Evolutionary conservation across 2,888 invertebrate genomes (phyloP).

Genomic region (Beris morrisii): DNA sequence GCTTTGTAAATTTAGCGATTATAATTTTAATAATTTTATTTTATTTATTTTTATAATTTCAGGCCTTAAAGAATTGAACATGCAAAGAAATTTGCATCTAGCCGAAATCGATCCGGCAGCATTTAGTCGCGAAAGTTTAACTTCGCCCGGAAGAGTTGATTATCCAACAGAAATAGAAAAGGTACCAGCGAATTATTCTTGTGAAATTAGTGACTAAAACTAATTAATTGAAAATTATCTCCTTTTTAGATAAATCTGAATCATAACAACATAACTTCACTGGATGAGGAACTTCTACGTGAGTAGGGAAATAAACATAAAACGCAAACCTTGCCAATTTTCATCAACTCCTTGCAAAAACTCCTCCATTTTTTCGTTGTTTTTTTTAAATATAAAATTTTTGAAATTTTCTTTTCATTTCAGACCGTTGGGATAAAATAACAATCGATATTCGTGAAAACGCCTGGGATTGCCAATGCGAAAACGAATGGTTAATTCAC

Average conservation of each 20-base stretch:
- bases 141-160: slow-evolving; percentile 57
- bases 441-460: slow-evolving; percentile 70
- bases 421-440: slow-evolving; percentile 70
- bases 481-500: slow-evolving; percentile 76
- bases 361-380: too few species aligned
- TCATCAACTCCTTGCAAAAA: too few species aligned
- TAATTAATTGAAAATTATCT: background rate
- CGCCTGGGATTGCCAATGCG: slow-evolving; percentile 77
- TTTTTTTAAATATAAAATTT: too few species aligned
- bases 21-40: background rate
- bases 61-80: slow-evolving; percentile 61
- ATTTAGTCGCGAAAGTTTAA: slow-evolving; percentile 58
- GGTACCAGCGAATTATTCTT: slow-evolving; percentile 51
- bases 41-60: background rate
- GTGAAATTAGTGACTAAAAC: background rate
- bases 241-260: slow-evolving; percentile 67
- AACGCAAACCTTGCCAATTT: too few species aligned
- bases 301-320: slow-evolving; percentile 42
- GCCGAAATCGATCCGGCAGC: slow-evolving; percentile 64
- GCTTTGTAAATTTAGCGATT: too few species aligned
- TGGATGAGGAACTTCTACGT: slow-evolving; percentile 63
- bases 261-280: slow-evolving; percentile 63
- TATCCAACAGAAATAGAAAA: slow-evolving; percentile 67
- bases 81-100: slow-evolving; percentile 67
- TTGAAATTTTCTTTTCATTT: too few species aligned